phyloP scores from a whole-genome alignment of 2,797 vertebrate species.

The Chrosomus eos region DNA sequence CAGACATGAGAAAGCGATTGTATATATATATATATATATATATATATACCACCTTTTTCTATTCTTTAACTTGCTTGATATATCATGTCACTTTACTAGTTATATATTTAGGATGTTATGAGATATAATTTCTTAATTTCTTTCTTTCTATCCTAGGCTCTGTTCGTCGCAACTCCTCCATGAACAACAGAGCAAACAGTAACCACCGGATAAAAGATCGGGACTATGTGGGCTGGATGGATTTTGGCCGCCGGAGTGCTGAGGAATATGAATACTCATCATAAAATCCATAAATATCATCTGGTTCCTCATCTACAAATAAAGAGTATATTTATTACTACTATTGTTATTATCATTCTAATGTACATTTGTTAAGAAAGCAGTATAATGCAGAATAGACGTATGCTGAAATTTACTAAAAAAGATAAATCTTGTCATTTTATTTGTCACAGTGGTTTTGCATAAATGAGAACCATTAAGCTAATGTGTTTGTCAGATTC shows the following conservation, averaged over 20 bases:
- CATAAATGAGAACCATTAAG: constrained; percentile 14
- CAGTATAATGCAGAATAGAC: constrained; percentile 82
- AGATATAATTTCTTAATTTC: neutral
- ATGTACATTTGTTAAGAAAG: constrained; percentile 88
- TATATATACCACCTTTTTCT: neutral
- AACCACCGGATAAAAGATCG: constrained; percentile 92
- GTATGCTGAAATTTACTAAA: constrained; percentile 83
- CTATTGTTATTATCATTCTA: constrained; percentile 74
- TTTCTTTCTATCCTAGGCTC: constrained; percentile 74
- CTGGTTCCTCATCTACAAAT: constrained; percentile 74
- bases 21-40: too few species aligned
- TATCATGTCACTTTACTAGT: neutral
- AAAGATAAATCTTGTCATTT: constrained; percentile 55
- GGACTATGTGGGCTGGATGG: constrained; percentile 98
- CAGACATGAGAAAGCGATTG: constrained; percentile 2
- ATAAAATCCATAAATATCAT: constrained; percentile 74
- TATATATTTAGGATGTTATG: neutral
- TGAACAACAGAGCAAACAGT: constrained; percentile 81
- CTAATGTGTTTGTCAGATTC: constrained; percentile 7
- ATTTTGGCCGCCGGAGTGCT: constrained; percentile 93
- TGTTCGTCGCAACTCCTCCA: constrained; percentile 81
- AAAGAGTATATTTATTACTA: constrained; percentile 77
- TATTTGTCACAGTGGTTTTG: constrained; percentile 28
- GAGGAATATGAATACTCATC: constrained; percentile 94
- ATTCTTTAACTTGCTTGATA: neutral